A percentile compares a stretch with the other conserved stretches of the same genome.
These are phyloP conservation scores for Chitala chitala DNA, from an alignment of 2,113 vertebrate species.

Conservation along the genomic window DNA sequence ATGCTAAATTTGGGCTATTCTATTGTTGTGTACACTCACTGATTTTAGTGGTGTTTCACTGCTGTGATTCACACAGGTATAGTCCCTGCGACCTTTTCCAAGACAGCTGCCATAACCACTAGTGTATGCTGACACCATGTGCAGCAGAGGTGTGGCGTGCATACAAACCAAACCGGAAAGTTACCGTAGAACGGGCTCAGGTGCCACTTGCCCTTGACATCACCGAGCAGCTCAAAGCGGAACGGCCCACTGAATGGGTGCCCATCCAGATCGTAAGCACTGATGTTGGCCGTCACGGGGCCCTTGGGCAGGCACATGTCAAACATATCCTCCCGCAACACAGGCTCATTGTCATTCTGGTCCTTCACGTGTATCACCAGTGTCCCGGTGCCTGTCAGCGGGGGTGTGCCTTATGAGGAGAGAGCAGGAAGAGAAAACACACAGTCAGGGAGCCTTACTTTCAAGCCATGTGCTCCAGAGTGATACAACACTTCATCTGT, in stretches of 20 bases:
- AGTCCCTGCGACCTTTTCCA: too few species aligned
- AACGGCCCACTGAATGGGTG: constrained; percentile 42
- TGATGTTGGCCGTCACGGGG: constrained; percentile 30
- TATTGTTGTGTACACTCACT: too few species aligned
- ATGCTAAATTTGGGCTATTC: too few species aligned
- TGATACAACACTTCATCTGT: too few species aligned
- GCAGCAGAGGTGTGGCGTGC: too few species aligned
- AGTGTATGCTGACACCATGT: not conserved
- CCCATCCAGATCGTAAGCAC: constrained; percentile 38
- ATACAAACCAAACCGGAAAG: not conserved
- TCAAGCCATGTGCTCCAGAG: too few species aligned
- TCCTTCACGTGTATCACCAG: constrained; percentile 32
- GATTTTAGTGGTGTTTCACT: too few species aligned
- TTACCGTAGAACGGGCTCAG: constrained; percentile 31
- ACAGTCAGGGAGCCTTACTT: not conserved
- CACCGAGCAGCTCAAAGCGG: constrained; percentile 35
- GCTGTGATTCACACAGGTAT: too few species aligned
- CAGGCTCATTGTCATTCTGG: constrained; percentile 45
- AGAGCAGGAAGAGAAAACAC: not conserved
- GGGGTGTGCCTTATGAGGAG: constrained; percentile 43
- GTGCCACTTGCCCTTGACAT: constrained; percentile 36
- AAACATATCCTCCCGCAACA: not conserved
- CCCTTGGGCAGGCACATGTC: constrained; percentile 37
- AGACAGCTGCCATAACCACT: too few species aligned
- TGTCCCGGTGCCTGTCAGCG: constrained; percentile 46